Evolutionary conservation across 2,113 vertebrate genomes (phyloP).

Genomic region (Ammodytes marinus): DNA sequence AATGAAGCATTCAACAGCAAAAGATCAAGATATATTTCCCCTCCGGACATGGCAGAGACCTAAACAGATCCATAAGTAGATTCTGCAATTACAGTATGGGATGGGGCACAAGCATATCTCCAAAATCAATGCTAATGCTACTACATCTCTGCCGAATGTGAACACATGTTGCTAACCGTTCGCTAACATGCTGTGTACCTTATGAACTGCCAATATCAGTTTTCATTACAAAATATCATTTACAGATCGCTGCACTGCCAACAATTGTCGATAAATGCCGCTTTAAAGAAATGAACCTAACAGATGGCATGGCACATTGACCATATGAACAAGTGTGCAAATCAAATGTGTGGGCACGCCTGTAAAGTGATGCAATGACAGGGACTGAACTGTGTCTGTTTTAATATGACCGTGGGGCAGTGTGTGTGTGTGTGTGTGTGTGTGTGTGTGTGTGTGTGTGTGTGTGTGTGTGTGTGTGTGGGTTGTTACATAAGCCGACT

Average conservation of each 20-base stretch:
- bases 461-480: no score
- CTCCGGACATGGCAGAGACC: neutral
- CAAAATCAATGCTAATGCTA: neutral
- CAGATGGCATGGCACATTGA: neutral
- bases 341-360: neutral
- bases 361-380: neutral
- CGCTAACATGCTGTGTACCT: neutral
- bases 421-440: no score
- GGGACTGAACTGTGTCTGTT: neutral
- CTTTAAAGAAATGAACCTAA: neutral
- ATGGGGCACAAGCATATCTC: neutral
- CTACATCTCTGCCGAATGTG: neutral
- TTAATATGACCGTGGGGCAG: neutral
- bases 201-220: neutral
- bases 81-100: neutral
- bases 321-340: neutral
- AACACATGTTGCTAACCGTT: neutral
- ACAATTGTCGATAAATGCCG: neutral
- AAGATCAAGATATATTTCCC: neutral
- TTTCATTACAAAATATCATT: no score
- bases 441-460: no score
- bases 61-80: neutral
- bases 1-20: neutral
- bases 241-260: no score
- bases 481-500: slow-evolving; percentile 1